These are phyloP conservation scores for Leptopilina boulardi DNA, from an alignment of 1,140 invertebrate genomes.

Conservation along the genomic window DNA sequence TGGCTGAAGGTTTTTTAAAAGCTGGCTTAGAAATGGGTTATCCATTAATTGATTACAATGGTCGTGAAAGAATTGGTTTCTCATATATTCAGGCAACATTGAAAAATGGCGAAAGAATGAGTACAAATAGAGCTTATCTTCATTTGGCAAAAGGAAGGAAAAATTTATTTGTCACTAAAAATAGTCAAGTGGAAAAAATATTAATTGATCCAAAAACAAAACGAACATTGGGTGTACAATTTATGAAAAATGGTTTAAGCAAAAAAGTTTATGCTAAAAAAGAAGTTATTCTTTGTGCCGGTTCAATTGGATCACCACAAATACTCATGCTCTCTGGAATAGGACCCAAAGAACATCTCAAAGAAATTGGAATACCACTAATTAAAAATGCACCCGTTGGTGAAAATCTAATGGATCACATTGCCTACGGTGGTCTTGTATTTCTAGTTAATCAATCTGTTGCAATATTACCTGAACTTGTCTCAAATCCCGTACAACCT, in stretches of 20 bases:
- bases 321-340: slow-evolving; percentile 89
- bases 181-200: slow-evolving; percentile 82
- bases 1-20: slow-evolving; percentile 82
- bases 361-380: slow-evolving; percentile 78
- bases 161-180: slow-evolving; percentile 82
- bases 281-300: slow-evolving; percentile 87
- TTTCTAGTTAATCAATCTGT: slow-evolving; percentile 79
- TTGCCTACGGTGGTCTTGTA: slow-evolving; percentile 82
- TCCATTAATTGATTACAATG: slow-evolving; percentile 85
- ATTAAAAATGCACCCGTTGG: slow-evolving; percentile 86
- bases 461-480: slow-evolving; percentile 46
- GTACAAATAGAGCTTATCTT: slow-evolving; percentile 85
- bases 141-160: slow-evolving; percentile 79
- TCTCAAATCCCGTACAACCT: slow-evolving; percentile 56
- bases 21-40: slow-evolving; percentile 82
- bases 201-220: slow-evolving; percentile 83
- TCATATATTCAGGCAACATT: slow-evolving; percentile 81
- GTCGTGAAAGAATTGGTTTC: slow-evolving; percentile 80
- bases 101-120: slow-evolving; percentile 84
- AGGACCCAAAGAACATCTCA: slow-evolving; percentile 84
- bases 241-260: slow-evolving; percentile 75
- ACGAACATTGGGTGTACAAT: slow-evolving; percentile 80
- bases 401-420: slow-evolving; percentile 88
- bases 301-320: slow-evolving; percentile 85
- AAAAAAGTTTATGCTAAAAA: slow-evolving; percentile 79